phyloP scores from a whole-genome alignment of 2,113 vertebrate species.

The Ammodytes dubius region DNA sequence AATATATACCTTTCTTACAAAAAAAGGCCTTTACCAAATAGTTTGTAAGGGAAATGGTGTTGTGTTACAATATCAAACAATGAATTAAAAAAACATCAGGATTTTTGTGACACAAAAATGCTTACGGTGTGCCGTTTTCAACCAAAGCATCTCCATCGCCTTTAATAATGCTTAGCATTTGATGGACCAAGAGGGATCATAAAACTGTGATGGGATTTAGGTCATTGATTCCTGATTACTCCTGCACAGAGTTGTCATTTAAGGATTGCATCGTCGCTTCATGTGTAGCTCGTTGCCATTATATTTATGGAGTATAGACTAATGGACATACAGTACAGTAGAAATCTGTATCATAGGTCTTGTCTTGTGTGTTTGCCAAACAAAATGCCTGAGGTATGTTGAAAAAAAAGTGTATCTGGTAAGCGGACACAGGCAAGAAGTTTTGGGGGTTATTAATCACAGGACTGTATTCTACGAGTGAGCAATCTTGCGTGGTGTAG shows the following conservation, averaged over 20 bases:
- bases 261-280: constrained; percentile 49
- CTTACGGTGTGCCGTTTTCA: neutral
- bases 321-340: constrained; percentile 39
- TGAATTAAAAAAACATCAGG: neutral
- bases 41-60: too few species aligned
- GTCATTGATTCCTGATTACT: constrained; percentile 54
- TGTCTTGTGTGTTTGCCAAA: constrained; percentile 41
- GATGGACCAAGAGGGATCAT: constrained; percentile 33
- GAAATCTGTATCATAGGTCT: constrained; percentile 35
- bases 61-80: neutral
- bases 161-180: constrained; percentile 8
- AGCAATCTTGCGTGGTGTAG: constrained; percentile 55
- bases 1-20: neutral
- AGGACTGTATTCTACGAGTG: constrained; percentile 47
- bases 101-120: neutral
- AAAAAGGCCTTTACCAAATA: too few species aligned
- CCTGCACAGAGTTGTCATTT: constrained; percentile 21
- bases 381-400: constrained; percentile 50
- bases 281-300: constrained; percentile 54
- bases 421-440: constrained; percentile 52
- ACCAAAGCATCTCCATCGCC: constrained; percentile 15
- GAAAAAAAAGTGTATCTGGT: constrained; percentile 30
- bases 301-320: constrained; percentile 58
- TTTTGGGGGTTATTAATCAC: constrained; percentile 75
- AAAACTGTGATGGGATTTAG: constrained; percentile 31